phyloP scores from a whole-genome alignment of 2,113 vertebrate genomes.

The Rhagologus leucostigma region DNA sequence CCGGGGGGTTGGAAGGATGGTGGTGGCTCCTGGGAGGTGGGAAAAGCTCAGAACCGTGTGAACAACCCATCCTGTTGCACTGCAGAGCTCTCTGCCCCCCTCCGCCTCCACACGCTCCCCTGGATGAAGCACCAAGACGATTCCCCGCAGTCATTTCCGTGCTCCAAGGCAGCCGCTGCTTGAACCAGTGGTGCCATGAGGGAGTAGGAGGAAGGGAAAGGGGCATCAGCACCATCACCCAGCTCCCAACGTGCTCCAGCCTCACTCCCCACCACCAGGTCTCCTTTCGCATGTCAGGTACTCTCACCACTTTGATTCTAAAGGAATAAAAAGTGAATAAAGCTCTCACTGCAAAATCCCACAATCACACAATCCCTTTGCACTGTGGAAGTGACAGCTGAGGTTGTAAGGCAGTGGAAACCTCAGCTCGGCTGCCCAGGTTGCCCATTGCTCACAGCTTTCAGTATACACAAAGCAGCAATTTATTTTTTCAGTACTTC shows the following conservation, averaged over 20 bases:
- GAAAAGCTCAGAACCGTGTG: fast-evolving
- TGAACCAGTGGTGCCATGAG: not conserved
- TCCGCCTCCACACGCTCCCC: fast-evolving
- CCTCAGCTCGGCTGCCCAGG: not conserved
- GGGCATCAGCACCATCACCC: not conserved
- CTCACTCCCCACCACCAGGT: not conserved
- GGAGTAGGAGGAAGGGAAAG: not conserved
- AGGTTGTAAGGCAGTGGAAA: not conserved
- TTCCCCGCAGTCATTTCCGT: fast-evolving
- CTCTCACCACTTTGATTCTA: not conserved
- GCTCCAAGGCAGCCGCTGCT: not conserved
- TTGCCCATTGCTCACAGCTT: not conserved
- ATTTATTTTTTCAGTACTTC: not conserved
- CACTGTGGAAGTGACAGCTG: not conserved
- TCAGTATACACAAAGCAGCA: not conserved
- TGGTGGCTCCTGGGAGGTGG: not conserved
- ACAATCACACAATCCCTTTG: not conserved
- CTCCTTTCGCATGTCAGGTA: not conserved
- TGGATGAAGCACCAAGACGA: not conserved
- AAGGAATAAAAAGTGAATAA: not conserved
- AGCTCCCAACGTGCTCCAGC: not conserved
- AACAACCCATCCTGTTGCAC: not conserved
- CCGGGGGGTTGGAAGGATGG: not conserved
- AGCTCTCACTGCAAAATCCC: not conserved
- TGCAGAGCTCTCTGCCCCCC: not conserved